Conservation (phyloP, 2,113 vertebrate species). For the Limanda limanda region DNA sequence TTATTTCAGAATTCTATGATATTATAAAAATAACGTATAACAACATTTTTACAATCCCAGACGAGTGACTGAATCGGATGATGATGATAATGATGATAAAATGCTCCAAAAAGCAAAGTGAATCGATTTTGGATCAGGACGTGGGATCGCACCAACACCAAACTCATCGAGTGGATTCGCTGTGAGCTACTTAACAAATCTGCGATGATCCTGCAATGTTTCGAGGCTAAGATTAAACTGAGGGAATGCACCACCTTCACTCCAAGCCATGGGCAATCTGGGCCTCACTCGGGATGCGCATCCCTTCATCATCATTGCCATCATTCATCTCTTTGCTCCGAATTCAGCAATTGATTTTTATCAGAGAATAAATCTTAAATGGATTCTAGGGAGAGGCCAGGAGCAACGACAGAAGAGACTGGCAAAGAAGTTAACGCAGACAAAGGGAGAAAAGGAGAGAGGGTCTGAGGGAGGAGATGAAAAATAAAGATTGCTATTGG, state of each 20-base stretch:
- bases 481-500: slow-evolving; percentile 36
- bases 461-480: slow-evolving; percentile 35
- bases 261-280: slow-evolving; percentile 22
- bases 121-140: slow-evolving; percentile 4
- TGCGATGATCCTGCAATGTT: slow-evolving; percentile 2
- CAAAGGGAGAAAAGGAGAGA: slow-evolving; percentile 12
- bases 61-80: background rate
- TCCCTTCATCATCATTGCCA: slow-evolving; percentile 25
- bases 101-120: background rate
- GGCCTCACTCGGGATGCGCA: background rate
- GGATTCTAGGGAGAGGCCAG: slow-evolving; percentile 53
- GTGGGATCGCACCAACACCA: background rate
- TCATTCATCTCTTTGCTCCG: slow-evolving; percentile 57
- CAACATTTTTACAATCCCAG: too few species aligned
- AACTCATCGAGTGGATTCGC: slow-evolving; percentile 8
- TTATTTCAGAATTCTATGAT: slow-evolving; percentile 6
- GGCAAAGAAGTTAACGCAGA: slow-evolving; percentile 46
- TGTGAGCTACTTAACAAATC: slow-evolving; percentile 15
- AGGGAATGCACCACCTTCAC: slow-evolving; percentile 10
- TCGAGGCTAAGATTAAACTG: slow-evolving; percentile 29
- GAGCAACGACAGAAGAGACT: slow-evolving; percentile 35
- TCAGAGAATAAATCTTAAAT: slow-evolving; percentile 63
- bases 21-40: background rate
- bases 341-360: slow-evolving; percentile 63
- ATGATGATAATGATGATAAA: background rate